Conservation (phyloP, 2,797 vertebrate species). For the Bovichtus diacanthus region DNA sequence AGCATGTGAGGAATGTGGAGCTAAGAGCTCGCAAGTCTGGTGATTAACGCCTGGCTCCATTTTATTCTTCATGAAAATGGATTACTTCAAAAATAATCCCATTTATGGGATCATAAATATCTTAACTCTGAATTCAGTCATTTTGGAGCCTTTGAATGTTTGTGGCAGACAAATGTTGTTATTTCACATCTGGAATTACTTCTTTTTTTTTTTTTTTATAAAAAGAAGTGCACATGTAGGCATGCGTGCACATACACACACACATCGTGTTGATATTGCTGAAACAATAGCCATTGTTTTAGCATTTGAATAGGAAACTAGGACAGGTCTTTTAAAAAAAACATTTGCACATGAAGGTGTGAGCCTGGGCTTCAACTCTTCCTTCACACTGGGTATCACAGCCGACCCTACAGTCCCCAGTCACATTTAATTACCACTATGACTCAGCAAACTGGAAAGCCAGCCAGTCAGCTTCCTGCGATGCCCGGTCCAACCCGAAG, state of each 20-base stretch:
- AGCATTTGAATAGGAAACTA: constrained; percentile 37
- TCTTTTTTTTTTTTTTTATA: constrained; percentile 18
- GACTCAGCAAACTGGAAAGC: constrained; percentile 76
- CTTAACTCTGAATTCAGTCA: constrained; percentile 53
- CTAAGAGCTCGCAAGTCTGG: constrained; percentile 56
- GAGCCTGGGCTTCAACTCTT: constrained; percentile 56
- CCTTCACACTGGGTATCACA: constrained; percentile 75
- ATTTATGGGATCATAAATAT: constrained; percentile 80
- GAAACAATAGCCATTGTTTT: constrained; percentile 63
- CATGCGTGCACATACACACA: background rate
- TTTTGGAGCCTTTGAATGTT: constrained; percentile 38
- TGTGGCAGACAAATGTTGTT: constrained; percentile 54
- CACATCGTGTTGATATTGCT: constrained; percentile 19
- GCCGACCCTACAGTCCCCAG: constrained; percentile 73
- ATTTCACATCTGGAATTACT: constrained; percentile 63
- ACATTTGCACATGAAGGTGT: constrained; percentile 66
- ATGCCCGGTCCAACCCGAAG: constrained; percentile 49
- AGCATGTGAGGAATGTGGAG: constrained; percentile 64
- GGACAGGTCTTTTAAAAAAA: constrained; percentile 37
- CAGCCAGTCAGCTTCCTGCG: constrained; percentile 54
- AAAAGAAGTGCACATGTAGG: constrained; percentile 11
- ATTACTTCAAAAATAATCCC: constrained; percentile 77
- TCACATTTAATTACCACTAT: constrained; percentile 82
- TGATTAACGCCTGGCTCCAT: constrained; percentile 69
- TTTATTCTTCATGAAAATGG: constrained; percentile 68